phyloP scores from a whole-genome alignment of 2,797 vertebrate genomes.

The Chanos chanos region DNA sequence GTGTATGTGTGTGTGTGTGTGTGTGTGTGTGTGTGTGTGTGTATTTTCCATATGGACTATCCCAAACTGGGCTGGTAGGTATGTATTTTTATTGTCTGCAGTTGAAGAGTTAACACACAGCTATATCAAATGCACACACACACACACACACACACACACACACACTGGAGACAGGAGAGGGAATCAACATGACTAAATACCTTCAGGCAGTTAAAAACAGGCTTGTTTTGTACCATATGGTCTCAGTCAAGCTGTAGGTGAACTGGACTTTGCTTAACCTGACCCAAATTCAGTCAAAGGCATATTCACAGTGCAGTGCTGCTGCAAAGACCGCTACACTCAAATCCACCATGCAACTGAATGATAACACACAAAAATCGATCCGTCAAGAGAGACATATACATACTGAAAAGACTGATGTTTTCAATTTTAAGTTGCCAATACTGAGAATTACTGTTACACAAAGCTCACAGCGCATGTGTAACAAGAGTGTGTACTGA shows the following conservation, averaged over 20 bases:
- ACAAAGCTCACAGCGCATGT: too few relatives aligned
- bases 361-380: too few relatives aligned
- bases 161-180: background rate
- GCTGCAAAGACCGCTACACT: too few relatives aligned
- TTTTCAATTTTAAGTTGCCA: too few relatives aligned
- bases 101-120: slow-evolving; percentile 54
- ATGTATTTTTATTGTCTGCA: slow-evolving; percentile 53
- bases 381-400: too few relatives aligned
- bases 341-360: too few relatives aligned
- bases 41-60: slow-evolving; percentile 31
- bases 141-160: background rate
- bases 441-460: too few relatives aligned
- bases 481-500: too few relatives aligned
- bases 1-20: slow-evolving; percentile 25
- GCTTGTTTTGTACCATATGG: slow-evolving; percentile 2
- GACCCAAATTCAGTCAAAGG: background rate
- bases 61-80: slow-evolving; percentile 52
- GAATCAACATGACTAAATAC: slow-evolving; percentile 3
- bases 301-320: too few relatives aligned
- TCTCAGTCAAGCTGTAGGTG: slow-evolving; percentile 16
- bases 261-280: background rate
- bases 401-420: too few relatives aligned
- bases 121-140: slow-evolving; percentile 54
- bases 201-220: background rate
- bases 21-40: slow-evolving; percentile 23